Evolutionary conservation across 2,113 vertebrate genomes (phyloP).

Genomic region (Grammomys dolichurus): DNA sequence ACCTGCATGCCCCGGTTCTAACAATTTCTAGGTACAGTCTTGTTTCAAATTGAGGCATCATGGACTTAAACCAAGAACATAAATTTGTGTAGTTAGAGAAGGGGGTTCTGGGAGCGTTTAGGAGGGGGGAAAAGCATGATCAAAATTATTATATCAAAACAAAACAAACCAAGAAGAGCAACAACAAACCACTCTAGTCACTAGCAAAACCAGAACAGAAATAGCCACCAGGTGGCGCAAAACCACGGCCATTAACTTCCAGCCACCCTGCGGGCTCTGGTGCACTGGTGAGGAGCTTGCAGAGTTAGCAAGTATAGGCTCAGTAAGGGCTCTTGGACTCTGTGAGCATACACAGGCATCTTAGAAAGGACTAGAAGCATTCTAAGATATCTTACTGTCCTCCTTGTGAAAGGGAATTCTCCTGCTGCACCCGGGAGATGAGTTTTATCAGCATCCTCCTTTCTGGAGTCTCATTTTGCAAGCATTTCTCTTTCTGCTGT

Average conservation of each 20-base stretch:
- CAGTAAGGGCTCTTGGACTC: background rate
- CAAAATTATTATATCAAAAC: background rate
- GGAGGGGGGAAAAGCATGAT: background rate
- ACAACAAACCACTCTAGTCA: background rate
- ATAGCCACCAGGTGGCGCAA: slow-evolving; percentile 54
- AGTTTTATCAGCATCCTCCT: background rate
- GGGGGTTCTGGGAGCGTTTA: fast-evolving
- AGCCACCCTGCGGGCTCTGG: fast-evolving
- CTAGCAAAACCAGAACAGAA: background rate
- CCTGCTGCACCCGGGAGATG: background rate
- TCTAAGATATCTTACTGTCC: background rate
- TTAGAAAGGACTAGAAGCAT: no score
- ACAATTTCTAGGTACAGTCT: background rate
- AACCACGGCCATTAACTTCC: background rate
- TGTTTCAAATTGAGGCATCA: background rate
- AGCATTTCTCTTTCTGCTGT: background rate
- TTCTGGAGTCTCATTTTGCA: background rate
- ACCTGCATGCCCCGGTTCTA: background rate
- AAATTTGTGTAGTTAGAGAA: background rate
- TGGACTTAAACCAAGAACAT: background rate
- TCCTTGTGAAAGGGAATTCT: background rate
- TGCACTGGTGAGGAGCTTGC: background rate
- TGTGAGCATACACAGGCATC: background rate
- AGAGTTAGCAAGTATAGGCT: background rate
- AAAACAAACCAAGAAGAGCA: background rate